Percentiles rank a stretch among this genome's conserved stretches.
These are phyloP conservation scores for Ramazzottius varieornatus DNA, from an alignment of 2,888 invertebrate species.

Conservation along the genomic window DNA sequence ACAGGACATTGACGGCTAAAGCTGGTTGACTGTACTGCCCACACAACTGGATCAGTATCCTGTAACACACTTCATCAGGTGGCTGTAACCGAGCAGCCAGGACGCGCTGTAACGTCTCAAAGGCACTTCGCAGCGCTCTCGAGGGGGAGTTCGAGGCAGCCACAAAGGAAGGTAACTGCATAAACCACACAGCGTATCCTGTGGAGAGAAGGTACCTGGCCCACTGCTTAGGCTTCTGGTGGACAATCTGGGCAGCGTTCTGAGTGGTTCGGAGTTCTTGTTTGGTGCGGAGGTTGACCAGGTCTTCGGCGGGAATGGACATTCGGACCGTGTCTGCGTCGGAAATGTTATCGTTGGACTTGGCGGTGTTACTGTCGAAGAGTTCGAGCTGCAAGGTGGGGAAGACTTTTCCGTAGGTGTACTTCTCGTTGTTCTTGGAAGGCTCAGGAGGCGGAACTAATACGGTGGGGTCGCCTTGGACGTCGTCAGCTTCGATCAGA, in stretches of 20 bases:
- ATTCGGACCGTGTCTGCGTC: not conserved
- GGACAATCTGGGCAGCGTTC: not conserved
- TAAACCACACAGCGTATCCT: slow-evolving; percentile 58
- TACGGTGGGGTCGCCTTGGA: slow-evolving; percentile 60
- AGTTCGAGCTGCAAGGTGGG: not conserved
- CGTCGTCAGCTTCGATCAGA: slow-evolving; percentile 50
- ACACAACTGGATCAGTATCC: slow-evolving; percentile 93
- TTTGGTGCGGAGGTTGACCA: not conserved
- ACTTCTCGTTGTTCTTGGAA: not conserved
- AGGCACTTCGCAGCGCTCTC: slow-evolving; percentile 49
- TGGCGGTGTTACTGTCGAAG: not conserved
- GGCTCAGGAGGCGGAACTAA: slow-evolving; percentile 80
- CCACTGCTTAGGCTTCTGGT: slow-evolving; percentile 9
- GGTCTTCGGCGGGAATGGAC: not conserved
- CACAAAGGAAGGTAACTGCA: slow-evolving; percentile 63
- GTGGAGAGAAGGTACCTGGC: slow-evolving; percentile 23
- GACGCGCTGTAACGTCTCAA: slow-evolving; percentile 59
- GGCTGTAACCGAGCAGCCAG: slow-evolving; percentile 51
- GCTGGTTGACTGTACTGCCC: slow-evolving; percentile 77
- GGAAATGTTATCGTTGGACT: not conserved
- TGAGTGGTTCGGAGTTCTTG: not conserved
- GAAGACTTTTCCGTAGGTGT: not conserved
- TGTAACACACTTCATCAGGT: slow-evolving; percentile 87
- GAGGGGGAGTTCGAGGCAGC: slow-evolving; percentile 35
- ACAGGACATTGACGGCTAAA: slow-evolving; percentile 51